A percentile compares a stretch with the other conserved stretches of the same genome.
phyloP scores from a whole-genome alignment of 2,888 invertebrate genomes.

The Drosophila emarginata region DNA sequence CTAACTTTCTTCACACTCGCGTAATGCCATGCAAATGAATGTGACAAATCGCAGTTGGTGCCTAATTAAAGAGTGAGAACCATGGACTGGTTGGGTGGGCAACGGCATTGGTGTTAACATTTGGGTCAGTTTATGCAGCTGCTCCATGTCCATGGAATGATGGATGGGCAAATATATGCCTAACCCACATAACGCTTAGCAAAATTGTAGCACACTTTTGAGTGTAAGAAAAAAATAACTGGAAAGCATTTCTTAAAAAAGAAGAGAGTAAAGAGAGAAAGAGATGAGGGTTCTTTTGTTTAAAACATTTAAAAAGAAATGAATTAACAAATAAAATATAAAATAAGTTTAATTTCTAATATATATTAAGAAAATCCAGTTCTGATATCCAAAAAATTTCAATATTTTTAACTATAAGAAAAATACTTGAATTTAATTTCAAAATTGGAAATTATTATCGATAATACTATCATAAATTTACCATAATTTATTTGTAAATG shows the following conservation, averaged over 20 bases:
- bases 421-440: no score
- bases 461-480: no score
- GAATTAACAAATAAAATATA: no score
- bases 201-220: background rate
- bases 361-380: no score
- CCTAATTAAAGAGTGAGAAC: slow-evolving; percentile 12
- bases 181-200: slow-evolving; percentile 27
- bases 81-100: background rate
- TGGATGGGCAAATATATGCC: slow-evolving; percentile 37
- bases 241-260: background rate
- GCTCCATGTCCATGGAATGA: slow-evolving; percentile 31
- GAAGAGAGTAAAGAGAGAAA: no score
- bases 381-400: no score
- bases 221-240: background rate
- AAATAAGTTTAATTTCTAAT: no score
- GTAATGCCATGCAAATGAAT: slow-evolving; percentile 2
- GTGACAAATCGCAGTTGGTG: background rate
- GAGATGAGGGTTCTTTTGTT: no score
- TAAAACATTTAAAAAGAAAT: no score
- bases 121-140: slow-evolving; percentile 73
- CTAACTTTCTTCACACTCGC: background rate
- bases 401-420: no score
- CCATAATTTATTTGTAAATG: no score
- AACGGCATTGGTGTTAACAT: slow-evolving; percentile 24
- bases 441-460: no score